Percentiles rank a stretch among this genome's conserved stretches.
Evolutionary conservation across 2,797 vertebrate genomes (phyloP).

Genomic region (Gymnopithys bicolor): DNA sequence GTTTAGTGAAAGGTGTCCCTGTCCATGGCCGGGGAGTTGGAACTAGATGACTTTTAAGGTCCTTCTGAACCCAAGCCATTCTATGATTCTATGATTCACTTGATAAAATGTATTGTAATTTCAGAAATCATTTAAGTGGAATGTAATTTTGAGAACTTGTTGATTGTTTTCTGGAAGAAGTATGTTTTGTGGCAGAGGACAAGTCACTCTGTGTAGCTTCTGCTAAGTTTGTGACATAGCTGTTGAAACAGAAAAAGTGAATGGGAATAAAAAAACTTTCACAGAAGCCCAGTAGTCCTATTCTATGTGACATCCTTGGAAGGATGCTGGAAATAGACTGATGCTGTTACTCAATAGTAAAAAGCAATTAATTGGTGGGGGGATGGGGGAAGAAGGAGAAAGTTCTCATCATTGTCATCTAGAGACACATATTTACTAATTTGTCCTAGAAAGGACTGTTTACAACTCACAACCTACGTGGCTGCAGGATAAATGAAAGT

Average conservation of each 20-base stretch:
- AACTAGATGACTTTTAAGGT: background rate
- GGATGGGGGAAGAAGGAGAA: too few species aligned
- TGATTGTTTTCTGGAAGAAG: background rate
- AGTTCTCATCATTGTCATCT: background rate
- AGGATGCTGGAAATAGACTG: background rate
- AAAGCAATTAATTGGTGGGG: background rate
- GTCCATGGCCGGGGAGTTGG: too few species aligned
- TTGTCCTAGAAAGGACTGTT: background rate
- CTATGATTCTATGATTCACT: background rate
- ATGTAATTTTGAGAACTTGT: background rate
- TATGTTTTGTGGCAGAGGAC: rapidly evolving
- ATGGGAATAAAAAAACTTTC: background rate
- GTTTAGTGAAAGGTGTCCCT: background rate
- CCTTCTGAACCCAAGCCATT: background rate
- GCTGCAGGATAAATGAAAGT: background rate
- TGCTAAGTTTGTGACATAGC: background rate
- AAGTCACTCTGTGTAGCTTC: background rate
- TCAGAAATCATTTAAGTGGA: background rate
- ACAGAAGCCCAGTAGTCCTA: background rate
- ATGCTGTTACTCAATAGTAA: background rate
- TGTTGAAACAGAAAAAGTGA: background rate
- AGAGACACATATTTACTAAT: background rate
- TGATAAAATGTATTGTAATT: background rate
- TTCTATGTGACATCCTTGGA: background rate
- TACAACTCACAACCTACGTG: rapidly evolving